Percentiles rank a stretch among this genome's conserved stretches.
Conservation (phyloP, 2,113 vertebrate species). For the Eptesicus fuscus region DNA sequence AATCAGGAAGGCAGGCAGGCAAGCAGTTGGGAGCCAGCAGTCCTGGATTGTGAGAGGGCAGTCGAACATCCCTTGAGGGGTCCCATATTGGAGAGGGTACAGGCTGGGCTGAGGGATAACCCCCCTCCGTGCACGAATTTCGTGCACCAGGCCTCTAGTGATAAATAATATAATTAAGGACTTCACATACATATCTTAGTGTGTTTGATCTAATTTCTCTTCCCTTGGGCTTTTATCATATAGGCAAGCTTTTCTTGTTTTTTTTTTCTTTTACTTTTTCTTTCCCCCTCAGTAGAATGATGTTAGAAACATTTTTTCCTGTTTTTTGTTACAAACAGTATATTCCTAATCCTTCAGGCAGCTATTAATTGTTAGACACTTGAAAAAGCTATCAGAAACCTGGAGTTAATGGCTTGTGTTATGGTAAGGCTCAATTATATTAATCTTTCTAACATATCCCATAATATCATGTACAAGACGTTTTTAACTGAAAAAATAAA, state of each 20-base stretch:
- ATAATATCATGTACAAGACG: constrained; percentile 41
- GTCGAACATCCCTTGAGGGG: too few relatives aligned
- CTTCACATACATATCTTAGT: neutral
- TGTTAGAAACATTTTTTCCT: constrained; percentile 42
- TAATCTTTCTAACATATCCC: neutral
- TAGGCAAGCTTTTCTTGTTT: neutral
- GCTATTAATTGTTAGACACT: constrained; percentile 80
- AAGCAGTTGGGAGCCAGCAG: too few relatives aligned
- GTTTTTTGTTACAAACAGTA: constrained; percentile 56
- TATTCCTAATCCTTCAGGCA: constrained; percentile 46
- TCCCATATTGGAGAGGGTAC: too few relatives aligned
- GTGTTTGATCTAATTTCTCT: constrained; percentile 23
- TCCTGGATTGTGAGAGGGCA: too few relatives aligned
- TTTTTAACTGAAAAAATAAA: constrained; percentile 36
- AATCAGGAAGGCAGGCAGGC: too few relatives aligned
- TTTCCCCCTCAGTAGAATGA: neutral
- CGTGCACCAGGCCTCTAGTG: too few relatives aligned
- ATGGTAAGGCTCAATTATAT: neutral
- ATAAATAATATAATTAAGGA: neutral
- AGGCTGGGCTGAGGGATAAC: too few relatives aligned
- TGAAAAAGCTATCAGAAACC: constrained; percentile 77
- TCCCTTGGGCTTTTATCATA: neutral
- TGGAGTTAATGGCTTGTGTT: constrained; percentile 6
- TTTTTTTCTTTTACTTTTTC: neutral
- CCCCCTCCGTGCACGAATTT: too few relatives aligned